Evolutionary conservation across 2,888 invertebrate genomes (phyloP).

Genomic region (Scaeva pyrastri): DNA sequence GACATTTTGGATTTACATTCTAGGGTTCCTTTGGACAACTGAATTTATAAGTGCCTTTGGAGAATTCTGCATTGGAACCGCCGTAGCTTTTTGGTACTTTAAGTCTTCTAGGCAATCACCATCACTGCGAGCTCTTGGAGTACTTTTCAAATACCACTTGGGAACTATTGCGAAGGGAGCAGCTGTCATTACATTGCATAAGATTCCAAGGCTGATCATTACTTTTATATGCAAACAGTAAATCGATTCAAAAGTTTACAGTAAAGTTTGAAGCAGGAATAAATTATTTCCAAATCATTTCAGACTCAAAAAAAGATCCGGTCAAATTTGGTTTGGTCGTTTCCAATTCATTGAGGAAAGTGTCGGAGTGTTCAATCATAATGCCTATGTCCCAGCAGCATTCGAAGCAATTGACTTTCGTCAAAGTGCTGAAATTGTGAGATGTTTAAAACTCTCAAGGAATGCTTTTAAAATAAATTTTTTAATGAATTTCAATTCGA

Average conservation of each 20-base stretch:
- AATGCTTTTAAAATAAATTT: background rate
- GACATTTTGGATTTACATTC: conserved; percentile 96
- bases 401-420: conserved; percentile 96
- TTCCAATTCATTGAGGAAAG: background rate
- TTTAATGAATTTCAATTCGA: conserved; percentile 29
- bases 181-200: conserved; percentile 95
- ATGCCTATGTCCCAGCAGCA: conserved; percentile 96
- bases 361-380: conserved; percentile 94
- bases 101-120: conserved; percentile 89
- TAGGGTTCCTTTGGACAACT: conserved; percentile 95
- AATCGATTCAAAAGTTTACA: too few relatives aligned
- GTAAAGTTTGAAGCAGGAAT: too few relatives aligned
- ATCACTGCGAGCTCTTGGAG: conserved; percentile 85
- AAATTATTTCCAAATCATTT: background rate
- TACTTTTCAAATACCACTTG: conserved; percentile 93
- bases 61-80: conserved; percentile 95
- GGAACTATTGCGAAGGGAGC: conserved; percentile 98
- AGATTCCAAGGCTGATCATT: conserved; percentile 93
- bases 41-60: conserved; percentile 98
- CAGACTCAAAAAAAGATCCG: background rate
- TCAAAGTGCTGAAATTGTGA: conserved; percentile 93
- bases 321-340: background rate
- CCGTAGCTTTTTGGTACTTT: conserved; percentile 97
- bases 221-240: background rate
- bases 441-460: conserved; percentile 66